Evolutionary conservation across 1,140 invertebrate genomes (phyloP).

Genomic region (Ostrea edulis): DNA sequence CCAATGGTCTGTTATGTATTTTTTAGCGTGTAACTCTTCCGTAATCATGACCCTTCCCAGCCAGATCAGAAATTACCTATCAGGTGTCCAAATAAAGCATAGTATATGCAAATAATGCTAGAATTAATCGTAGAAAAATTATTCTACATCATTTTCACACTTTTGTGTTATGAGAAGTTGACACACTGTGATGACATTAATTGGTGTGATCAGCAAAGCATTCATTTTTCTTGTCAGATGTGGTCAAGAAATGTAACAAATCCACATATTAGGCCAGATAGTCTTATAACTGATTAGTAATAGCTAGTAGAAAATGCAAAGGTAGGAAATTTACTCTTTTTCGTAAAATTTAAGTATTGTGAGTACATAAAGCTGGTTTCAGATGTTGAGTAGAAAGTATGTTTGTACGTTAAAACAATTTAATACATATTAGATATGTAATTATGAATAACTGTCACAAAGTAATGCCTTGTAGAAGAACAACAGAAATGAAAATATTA

Average conservation of each 20-base stretch:
- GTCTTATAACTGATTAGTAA: background rate
- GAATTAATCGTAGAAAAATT: background rate
- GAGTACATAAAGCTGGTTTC: too few relatives aligned
- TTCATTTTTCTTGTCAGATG: background rate
- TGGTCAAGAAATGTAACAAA: background rate
- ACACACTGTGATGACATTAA: background rate
- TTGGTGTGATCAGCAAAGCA: conserved; percentile 18
- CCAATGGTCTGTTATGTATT: too few relatives aligned
- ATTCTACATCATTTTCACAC: conserved; percentile 20
- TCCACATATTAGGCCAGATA: background rate
- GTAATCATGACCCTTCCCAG: too few relatives aligned
- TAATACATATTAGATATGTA: too few relatives aligned
- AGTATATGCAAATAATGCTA: background rate
- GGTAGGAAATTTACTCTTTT: background rate
- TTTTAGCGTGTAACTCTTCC: too few relatives aligned
- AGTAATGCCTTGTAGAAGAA: too few relatives aligned
- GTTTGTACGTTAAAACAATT: too few relatives aligned
- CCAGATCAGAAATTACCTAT: background rate
- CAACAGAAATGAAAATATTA: too few relatives aligned
- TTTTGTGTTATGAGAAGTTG: background rate
- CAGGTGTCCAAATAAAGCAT: background rate
- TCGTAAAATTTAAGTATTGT: too few relatives aligned
- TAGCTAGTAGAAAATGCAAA: background rate
- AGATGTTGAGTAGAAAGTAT: too few relatives aligned
- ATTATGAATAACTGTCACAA: too few relatives aligned